Base-by-base conservation (phyloP, 2,888 invertebrate species). In the Cryptocephalus moraei region DNA sequence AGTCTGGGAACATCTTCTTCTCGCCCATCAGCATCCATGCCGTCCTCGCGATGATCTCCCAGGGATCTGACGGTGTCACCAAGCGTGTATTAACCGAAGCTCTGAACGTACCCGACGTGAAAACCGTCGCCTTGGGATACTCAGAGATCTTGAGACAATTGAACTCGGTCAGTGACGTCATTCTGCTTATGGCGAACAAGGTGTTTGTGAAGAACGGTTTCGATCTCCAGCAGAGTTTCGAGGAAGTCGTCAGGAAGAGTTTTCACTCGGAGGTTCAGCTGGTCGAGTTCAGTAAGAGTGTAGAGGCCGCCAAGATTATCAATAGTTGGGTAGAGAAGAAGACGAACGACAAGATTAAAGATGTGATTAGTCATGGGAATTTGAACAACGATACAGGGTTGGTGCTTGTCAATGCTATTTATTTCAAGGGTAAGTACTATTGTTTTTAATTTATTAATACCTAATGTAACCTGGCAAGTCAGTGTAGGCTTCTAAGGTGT, bases 391-490 rank as follows among this genome's bases (percentile, higher is more conserved):
- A 70, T 1, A 86, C 87, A 1, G 74, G 81, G 44, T 68, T 89
- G 48, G 81, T 91, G 2, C 75, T 92, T 6, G 78, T 90, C 2
- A 92, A 91, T 65, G 91, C 91, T 0, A 78, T 92, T 11, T 90
- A 91, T 65, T 92, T 92, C 71, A 91, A 91, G 74, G 22, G 22
- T 22, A 6, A 22, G 22, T 22, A 22, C 79, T 9, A 22, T 22
- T 22, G 22, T 22, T 22, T 22, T 22, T 22, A 22, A 22, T 22
- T 22, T 22, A 22, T 22, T n/a, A 22, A 22, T 22, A 6, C n/a
- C n/a, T n/a, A 22, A 6, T 22, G 22, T 4, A 22, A 22, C 22
- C 22, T 22, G 22, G 6, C 22, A 22, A 22, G 22, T 22, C 22
- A 4, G 6, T 22, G 22, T 22, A 6, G 22, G 22, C 22, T n/a